Percentiles rank a stretch among this genome's conserved stretches.
phyloP scores from a whole-genome alignment of 2,113 vertebrate species.

The Budorcas taxicolor region DNA sequence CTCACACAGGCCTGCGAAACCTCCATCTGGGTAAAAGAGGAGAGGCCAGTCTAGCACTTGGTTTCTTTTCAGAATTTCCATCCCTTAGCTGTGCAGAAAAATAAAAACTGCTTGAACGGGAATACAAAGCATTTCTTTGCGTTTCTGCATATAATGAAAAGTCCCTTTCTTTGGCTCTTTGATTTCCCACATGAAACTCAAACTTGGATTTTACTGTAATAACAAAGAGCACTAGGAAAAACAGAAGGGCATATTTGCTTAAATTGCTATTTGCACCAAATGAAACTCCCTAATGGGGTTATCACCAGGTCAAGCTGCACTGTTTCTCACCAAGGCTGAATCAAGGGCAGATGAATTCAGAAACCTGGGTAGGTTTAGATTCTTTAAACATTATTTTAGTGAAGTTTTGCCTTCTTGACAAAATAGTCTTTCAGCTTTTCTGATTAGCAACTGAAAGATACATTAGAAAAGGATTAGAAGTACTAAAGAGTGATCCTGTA shows the following conservation, averaged over 20 bases:
- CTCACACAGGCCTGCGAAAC: conserved; percentile 19
- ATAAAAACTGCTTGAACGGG: background rate
- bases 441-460: background rate
- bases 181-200: conserved; percentile 33
- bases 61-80: background rate
- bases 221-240: conserved; percentile 45
- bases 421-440: background rate
- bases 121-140: background rate
- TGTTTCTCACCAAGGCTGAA: background rate
- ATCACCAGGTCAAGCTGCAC: conserved; percentile 49
- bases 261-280: conserved; percentile 40
- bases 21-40: background rate
- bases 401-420: background rate
- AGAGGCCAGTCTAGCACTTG: background rate
- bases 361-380: background rate
- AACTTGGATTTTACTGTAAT: conserved; percentile 46
- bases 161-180: background rate
- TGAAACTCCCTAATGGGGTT: conserved; percentile 53
- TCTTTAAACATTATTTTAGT: conserved; percentile 13
- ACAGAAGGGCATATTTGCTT: conserved; percentile 46
- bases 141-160: conserved; percentile 26
- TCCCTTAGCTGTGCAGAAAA: background rate
- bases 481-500: background rate
- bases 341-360: background rate
- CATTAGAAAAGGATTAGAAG: background rate